Conservation (phyloP, 2,797 vertebrate species). For the Rhincodon typus region DNA sequence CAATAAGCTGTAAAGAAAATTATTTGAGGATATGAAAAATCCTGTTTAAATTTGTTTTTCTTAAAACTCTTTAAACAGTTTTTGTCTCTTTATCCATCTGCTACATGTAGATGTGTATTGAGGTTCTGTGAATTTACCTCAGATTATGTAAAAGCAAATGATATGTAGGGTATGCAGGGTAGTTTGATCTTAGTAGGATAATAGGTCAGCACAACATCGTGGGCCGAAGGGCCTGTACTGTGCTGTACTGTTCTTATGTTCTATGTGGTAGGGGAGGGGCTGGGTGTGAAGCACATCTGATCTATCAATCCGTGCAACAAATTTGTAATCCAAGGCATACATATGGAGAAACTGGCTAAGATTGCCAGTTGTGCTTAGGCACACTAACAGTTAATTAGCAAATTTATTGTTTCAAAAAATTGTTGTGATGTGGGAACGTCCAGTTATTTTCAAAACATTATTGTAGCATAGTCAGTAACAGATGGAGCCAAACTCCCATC, state of each 20-base stretch:
- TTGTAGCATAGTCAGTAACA: neutral
- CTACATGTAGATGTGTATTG: neutral
- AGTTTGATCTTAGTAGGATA: too few species aligned
- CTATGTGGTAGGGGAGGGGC: neutral
- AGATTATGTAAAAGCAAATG: neutral
- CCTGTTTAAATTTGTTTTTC: neutral
- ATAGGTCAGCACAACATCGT: too few species aligned
- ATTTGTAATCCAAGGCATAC: neutral
- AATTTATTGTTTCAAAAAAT: constrained; percentile 7
- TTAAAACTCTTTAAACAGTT: neutral
- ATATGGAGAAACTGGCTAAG: neutral
- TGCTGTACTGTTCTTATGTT: too few species aligned
- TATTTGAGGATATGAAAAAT: neutral
- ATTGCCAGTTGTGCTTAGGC: neutral
- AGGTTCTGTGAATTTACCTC: neutral
- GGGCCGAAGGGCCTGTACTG: too few species aligned
- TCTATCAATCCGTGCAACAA: neutral
- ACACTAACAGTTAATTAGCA: neutral
- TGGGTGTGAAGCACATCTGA: neutral
- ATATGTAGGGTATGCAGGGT: too few species aligned
- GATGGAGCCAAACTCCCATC: neutral
- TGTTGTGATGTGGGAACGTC: neutral
- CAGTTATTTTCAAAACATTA: constrained; percentile 3
- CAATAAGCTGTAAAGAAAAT: neutral
- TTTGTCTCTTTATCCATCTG: neutral